Percentiles rank a stretch among this genome's conserved stretches.
phyloP scores from a whole-genome alignment of 2,888 invertebrate species.

The Atherix ibis region DNA sequence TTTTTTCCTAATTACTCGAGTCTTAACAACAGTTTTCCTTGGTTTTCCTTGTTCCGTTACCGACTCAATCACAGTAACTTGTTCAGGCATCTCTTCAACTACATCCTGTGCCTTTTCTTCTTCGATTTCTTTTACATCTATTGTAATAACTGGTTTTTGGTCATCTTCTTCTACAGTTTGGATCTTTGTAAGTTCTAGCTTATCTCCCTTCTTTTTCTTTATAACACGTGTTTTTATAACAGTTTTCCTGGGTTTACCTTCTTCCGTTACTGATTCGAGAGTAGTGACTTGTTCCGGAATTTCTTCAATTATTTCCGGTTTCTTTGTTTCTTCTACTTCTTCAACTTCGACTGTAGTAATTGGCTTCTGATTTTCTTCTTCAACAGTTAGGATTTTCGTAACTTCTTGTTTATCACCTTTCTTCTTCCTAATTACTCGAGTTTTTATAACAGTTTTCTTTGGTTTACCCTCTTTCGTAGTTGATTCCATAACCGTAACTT shows the following conservation, averaged over 20 bases:
- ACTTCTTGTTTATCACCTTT: constrained; percentile 16
- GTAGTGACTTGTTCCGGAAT: constrained; percentile 19
- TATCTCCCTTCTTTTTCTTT: constrained; percentile 24
- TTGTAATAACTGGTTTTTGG: constrained; percentile 16
- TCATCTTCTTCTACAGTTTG: constrained; percentile 19
- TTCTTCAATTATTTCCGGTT: constrained; percentile 17
- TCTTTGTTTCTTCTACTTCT: constrained; percentile 17
- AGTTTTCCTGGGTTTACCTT: constrained; percentile 14
- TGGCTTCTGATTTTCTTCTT: constrained; percentile 22
- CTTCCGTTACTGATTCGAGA: constrained; percentile 24
- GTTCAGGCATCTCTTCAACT: constrained; percentile 25
- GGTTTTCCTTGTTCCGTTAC: constrained; percentile 20
- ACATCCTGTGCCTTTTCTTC: no score
- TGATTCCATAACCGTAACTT: constrained; percentile 15
- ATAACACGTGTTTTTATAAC: constrained; percentile 25
- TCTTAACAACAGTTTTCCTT: constrained; percentile 9
- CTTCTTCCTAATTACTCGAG: constrained; percentile 23
- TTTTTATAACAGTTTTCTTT: constrained; percentile 21
- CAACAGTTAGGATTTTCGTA: constrained; percentile 19
- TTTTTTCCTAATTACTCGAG: constrained; percentile 11
- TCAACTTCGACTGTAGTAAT: no score
- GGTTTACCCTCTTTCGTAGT: constrained; percentile 19
- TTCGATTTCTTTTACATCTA: constrained; percentile 18
- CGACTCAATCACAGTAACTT: constrained; percentile 20
- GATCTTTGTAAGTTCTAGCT: constrained; percentile 26